Evolutionary conservation across 2,113 vertebrate species (phyloP), one percentile per base, ranked within the genome.

Genomic region (Panurus biarmicus): DNA sequence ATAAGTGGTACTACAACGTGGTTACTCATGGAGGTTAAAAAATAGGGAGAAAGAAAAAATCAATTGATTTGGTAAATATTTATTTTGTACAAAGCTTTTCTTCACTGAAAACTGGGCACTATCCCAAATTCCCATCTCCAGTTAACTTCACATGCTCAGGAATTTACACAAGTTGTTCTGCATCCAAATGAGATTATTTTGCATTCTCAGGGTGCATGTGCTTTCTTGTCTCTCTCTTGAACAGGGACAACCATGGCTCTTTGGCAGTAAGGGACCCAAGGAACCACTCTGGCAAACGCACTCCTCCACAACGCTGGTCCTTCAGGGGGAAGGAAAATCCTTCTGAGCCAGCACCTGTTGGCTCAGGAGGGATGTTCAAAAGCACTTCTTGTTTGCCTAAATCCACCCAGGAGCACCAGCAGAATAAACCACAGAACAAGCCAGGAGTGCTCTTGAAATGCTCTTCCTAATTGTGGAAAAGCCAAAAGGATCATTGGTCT

Each of bases 31-130:
- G 53, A 92, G 54, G n/a, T 72, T 35, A 92, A 82, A 85, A 96
- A 94, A 85, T 8, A 87, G 31, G 38, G 66, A 87, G 42, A 78
- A 84, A 81, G 65, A 69, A 70, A 88, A 90, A 74, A 90, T 92
- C 83, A 84, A 80, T 92, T 92, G 83, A 84, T 92, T 84, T 33
- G 28, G 83, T 94, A 96, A 96, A 95, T 95, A 95, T 96, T 96
- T 95, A 90, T 89, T 87, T 89, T 95, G 89, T 90, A 69, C 88
- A 74, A 84, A 92, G 92, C 90, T 90, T 57, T 93, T 65, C 61
- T 95, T 73, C 54, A 35, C 48, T 92, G 44, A 77, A 95, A 84
- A 92, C 65, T 87, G 86, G 92, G 92, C 86, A 6, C 61, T 71
- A 45, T 81, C 86, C 95, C 92, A 96, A 84, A 53, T 82, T 78